Evolutionary conservation across 2,888 invertebrate genomes (phyloP), one percentile per base, ranked within the genome.

Genomic region (Thereva nobilitata): DNA sequence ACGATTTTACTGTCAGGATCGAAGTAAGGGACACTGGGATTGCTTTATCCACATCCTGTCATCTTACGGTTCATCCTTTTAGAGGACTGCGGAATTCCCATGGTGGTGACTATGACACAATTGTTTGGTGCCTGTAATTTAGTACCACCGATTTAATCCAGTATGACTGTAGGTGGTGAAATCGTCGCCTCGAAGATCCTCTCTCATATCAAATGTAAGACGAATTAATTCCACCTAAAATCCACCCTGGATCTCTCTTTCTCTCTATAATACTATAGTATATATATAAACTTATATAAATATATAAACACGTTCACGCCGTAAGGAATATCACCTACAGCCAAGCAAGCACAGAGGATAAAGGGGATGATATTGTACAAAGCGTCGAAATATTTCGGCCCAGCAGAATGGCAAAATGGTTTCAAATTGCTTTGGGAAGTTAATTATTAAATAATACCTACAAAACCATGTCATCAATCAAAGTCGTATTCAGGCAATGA

Each of bases 401-500:
- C 12, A n/a, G 56, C 9, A n/a, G 4, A 34, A 35, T 59, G 47
- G 37, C 9, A 8, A 10, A 35, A 55, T 9, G 7, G 41, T 40
- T 38, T 41, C 10, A 45, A 54, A 59, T 59, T 38, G 47, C 49
- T 59, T 38, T 49, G 35, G 59, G 34, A 49, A 59, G 59, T 59
- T 59, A 59, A 59, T 59, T 38, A 59, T 59, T 47, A 49, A 37
- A 59, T 59, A 37, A 41, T 59, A 23, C 23, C 23, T 23, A 59
- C 45, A 59, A 59, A 49, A 47, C 38, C 59, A 40, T 45, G 49
- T 35, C 37, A 59, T 59, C 59, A 59, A 59, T 59, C 59, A 59
- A 38, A 45, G 59, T 59, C 37, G n/a, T 5, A 37, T 47, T 38
- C 37, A 59, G 59, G 10, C n/a, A 10, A 8, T n/a, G 45, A 38